These are phyloP conservation scores for Columba livia DNA, from an alignment of 2,113 vertebrate species.

Conservation along the genomic window DNA sequence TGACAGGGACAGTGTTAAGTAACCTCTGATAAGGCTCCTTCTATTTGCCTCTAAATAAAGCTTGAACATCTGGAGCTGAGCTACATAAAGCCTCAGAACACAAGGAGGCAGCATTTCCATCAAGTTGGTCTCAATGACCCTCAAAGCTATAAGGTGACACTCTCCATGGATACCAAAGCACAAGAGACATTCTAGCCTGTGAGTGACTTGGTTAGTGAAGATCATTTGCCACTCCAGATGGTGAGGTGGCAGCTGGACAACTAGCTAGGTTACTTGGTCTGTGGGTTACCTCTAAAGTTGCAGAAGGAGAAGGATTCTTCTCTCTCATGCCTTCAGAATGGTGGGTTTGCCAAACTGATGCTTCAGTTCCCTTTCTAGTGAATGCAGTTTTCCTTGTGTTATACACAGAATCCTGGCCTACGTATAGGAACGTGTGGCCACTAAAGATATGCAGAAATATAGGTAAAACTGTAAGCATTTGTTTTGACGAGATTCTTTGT, in stretches of 20 bases:
- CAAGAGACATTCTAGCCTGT: background rate
- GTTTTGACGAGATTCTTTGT: background rate
- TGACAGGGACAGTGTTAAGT: background rate
- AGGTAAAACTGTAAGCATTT: background rate
- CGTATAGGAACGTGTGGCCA: background rate
- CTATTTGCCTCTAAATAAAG: background rate
- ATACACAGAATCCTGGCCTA: background rate
- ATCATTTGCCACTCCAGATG: background rate
- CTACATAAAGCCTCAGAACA: background rate
- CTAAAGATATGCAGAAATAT: background rate
- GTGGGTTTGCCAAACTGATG: background rate
- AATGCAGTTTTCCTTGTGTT: background rate
- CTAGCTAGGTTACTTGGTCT: background rate
- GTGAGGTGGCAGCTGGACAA: background rate
- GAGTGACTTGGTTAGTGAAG: background rate
- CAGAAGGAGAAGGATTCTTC: background rate
- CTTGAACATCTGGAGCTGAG: background rate
- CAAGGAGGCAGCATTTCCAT: background rate
- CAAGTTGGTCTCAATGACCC: background rate
- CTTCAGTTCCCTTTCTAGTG: background rate
- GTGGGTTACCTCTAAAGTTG: background rate
- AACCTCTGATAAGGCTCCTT: background rate
- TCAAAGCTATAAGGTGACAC: background rate
- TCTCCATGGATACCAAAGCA: background rate
- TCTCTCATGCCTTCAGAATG: background rate